These are phyloP conservation scores for Andricus curvator DNA, from an alignment of 2,888 invertebrate species.

Conservation along the genomic window DNA sequence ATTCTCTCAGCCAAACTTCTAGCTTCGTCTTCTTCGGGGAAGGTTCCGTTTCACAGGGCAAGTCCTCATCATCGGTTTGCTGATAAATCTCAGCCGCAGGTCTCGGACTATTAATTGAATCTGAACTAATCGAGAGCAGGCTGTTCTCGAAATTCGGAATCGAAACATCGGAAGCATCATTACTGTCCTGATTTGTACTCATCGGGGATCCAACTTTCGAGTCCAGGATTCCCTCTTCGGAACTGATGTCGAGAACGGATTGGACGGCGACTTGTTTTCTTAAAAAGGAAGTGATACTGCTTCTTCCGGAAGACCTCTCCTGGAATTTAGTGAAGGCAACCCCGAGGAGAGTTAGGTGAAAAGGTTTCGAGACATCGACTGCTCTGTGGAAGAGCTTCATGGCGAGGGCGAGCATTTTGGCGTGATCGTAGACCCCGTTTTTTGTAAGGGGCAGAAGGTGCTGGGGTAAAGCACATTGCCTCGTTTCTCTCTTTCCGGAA, in stretches of 20 bases:
- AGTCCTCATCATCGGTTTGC: slow-evolving; percentile 67
- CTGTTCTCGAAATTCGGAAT: slow-evolving; percentile 48
- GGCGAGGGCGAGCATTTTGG: slow-evolving; percentile 84
- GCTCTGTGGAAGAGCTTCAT: slow-evolving; percentile 88
- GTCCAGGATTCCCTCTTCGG: slow-evolving; percentile 72
- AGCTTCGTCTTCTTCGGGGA: slow-evolving; percentile 86
- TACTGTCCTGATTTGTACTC: slow-evolving; percentile 73
- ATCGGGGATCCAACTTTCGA: slow-evolving; percentile 78
- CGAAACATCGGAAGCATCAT: slow-evolving; percentile 65
- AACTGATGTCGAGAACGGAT: slow-evolving; percentile 80
- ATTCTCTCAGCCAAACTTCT: slow-evolving; percentile 79
- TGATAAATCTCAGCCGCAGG: slow-evolving; percentile 46
- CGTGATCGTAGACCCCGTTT: slow-evolving; percentile 80
- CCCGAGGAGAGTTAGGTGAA: slow-evolving; percentile 90
- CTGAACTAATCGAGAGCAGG: slow-evolving; percentile 41
- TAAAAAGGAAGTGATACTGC: slow-evolving; percentile 87
- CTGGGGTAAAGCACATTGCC: slow-evolving; percentile 81
- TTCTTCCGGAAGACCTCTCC: slow-evolving; percentile 84
- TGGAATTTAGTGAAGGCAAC: slow-evolving; percentile 89
- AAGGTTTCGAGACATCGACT: slow-evolving; percentile 86
- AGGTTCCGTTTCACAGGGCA: slow-evolving; percentile 83
- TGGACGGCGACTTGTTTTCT: slow-evolving; percentile 89
- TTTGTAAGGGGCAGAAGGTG: slow-evolving; percentile 84
- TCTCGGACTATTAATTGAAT: slow-evolving; percentile 53
- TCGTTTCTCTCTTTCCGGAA: slow-evolving; percentile 86